Evolutionary conservation across 2,888 invertebrate genomes (phyloP).

Genomic region (Pediacus dermestoides): DNA sequence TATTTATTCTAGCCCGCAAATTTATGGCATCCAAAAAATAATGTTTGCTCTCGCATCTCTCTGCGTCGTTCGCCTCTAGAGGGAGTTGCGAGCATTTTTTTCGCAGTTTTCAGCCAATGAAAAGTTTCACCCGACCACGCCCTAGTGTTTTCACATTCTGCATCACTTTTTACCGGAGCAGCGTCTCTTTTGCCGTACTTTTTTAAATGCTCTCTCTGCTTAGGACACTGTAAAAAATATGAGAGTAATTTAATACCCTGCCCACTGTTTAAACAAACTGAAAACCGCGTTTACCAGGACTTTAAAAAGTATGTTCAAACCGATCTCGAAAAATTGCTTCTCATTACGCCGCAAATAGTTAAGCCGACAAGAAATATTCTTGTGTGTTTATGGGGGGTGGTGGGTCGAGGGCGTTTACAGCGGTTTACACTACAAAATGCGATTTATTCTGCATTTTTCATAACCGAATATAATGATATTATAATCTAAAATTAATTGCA

Average conservation of each 20-base stretch:
- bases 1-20: constrained; percentile 52
- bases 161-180: constrained; percentile 42
- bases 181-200: constrained; percentile 40
- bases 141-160: constrained; percentile 37
- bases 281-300: constrained; percentile 43
- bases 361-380: constrained; percentile 33
- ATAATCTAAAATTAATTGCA: too few relatives aligned
- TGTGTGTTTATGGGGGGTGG: constrained; percentile 11
- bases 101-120: constrained; percentile 49
- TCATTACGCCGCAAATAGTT: constrained; percentile 36
- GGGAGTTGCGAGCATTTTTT: constrained; percentile 45
- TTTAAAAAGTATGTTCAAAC: constrained; percentile 32
- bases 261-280: constrained; percentile 48
- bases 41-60: constrained; percentile 48
- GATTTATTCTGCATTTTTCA: not conserved
- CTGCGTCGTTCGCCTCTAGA: constrained; percentile 42
- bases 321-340: constrained; percentile 38
- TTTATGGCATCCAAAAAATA: constrained; percentile 52
- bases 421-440: not conserved
- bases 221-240: constrained; percentile 49
- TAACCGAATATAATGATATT: too few relatives aligned
- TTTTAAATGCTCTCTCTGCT: constrained; percentile 41
- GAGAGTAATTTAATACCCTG: constrained; percentile 48
- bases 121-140: constrained; percentile 44
- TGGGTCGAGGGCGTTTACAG: too few relatives aligned